Evolutionary conservation across 1,140 invertebrate species (phyloP).

Genomic region (Daktulosphaira vitifoliae): DNA sequence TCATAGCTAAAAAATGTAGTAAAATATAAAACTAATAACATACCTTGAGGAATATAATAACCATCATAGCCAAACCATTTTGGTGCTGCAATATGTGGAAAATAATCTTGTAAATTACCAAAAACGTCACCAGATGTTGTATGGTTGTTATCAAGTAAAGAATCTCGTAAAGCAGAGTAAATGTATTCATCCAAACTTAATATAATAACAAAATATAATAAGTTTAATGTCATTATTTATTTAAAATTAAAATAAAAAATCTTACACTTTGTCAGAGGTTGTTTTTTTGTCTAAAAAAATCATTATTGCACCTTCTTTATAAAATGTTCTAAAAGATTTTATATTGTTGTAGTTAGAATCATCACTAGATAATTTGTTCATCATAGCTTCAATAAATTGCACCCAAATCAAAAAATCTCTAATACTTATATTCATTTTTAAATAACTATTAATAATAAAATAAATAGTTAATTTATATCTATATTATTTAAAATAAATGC

Average conservation of each 20-base stretch:
- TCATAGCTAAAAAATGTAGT: too few relatives aligned
- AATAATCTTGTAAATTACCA: neutral
- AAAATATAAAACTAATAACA: too few relatives aligned
- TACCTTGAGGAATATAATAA: slow-evolving; percentile 12
- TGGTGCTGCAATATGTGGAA: neutral
- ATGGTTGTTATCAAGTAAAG: neutral
- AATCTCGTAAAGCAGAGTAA: slow-evolving; percentile 1
- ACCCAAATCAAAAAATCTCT: slow-evolving; percentile 91
- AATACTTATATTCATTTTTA: slow-evolving; percentile 70
- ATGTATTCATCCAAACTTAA: slow-evolving; percentile 14
- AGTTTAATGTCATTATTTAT: neutral
- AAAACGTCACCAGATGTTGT: neutral
- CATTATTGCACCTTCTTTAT: slow-evolving; percentile 23
- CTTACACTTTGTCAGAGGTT: neutral
- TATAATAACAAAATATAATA: neutral
- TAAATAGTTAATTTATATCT: slow-evolving; percentile 28
- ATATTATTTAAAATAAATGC: neutral
- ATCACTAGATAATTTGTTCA: slow-evolving; percentile 30
- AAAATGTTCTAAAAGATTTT: slow-evolving; percentile 25
- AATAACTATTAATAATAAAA: slow-evolving; percentile 40
- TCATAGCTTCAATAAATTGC: slow-evolving; percentile 72
- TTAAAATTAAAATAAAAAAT: neutral
- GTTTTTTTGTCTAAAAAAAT: slow-evolving; percentile 9
- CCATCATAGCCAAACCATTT: slow-evolving; percentile 21
- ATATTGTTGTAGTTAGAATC: neutral